Base-by-base conservation (phyloP, 1,140 invertebrate genomes). In the Drosophila setifemur region DNA sequence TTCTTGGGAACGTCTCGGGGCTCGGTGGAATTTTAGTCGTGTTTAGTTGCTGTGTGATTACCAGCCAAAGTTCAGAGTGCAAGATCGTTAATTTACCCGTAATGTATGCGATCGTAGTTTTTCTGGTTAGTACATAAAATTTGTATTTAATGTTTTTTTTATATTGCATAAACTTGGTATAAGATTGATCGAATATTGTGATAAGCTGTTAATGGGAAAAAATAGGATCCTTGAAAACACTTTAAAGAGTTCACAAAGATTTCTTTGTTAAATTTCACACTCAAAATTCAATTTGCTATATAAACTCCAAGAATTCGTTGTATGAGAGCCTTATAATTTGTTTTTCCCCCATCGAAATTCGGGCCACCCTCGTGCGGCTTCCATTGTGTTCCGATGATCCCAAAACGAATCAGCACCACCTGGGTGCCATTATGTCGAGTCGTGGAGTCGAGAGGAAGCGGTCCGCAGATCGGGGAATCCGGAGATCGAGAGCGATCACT, bases 1-100 rank as follows among this genome's bases (percentile, higher is more conserved):
- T 61, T 61, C 57, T 25, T 57, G 57, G 57, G 53, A 61, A 61
- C 57, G 35, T 18, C 31, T 18, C 23, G 21, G 40, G 52, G 40
- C 52, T 54, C 33, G 33, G 52, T n/a, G 53, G 53, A 61, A 58
- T 60, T 58, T 58, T 23, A 60, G 55, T 40, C 23, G 55, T n/a
- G 8, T 31, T 60, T 33, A 60, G 7, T 31, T 40, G 50, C 50
- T 25, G 18, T 19, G 57, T 18, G 57, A 43, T 61, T 44, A 44
- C 19, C 11, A 39, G 53, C 26, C 16, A 61, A 61, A 61, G 57
- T 58, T 61, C 53, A 61, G 43, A 61, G 57, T 33, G 57, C 57
- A 61, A 44, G 37, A 55, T 40, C 12, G 57, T 61, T 60, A 42
- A 42, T 55, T 60, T 31, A 4, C 12, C 16, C 23, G 48, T 54